Conservation (phyloP, 1,140 invertebrate genomes). For the Drosophila tropicalis region DNA sequence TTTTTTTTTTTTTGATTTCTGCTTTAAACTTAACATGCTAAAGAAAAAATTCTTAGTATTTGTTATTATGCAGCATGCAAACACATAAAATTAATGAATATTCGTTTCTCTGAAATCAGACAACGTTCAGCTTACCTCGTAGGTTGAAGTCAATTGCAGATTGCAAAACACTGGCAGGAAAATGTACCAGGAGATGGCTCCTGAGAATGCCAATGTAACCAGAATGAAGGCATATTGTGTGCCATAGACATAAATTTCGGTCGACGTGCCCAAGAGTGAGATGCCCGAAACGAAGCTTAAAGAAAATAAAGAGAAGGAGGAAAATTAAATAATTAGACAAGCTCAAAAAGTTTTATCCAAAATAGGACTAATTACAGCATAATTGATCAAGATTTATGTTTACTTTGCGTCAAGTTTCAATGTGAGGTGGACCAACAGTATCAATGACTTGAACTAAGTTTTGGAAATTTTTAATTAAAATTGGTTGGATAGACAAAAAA, state of each 20-base stretch:
- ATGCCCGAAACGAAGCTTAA: slow-evolving; percentile 94
- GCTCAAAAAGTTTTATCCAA: slow-evolving; percentile 24
- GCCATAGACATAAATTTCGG: slow-evolving; percentile 93
- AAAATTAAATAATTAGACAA: slow-evolving; percentile 38
- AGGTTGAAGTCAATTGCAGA: slow-evolving; percentile 91
- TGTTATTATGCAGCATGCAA: slow-evolving; percentile 54
- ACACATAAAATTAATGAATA: slow-evolving; percentile 34
- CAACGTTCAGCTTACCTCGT: slow-evolving; percentile 87
- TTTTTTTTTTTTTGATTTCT: neutral
- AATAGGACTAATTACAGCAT: slow-evolving; percentile 33
- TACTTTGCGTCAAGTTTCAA: slow-evolving; percentile 13
- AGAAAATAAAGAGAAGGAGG: slow-evolving; percentile 7
- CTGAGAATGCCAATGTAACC: slow-evolving; percentile 87
- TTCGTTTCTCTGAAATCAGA: slow-evolving; percentile 9
- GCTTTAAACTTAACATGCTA: slow-evolving; percentile 3
- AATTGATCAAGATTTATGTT: slow-evolving; percentile 45
- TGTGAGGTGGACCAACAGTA: neutral
- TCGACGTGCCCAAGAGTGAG: slow-evolving; percentile 90
- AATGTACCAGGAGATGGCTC: slow-evolving; percentile 88
- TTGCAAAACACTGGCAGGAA: slow-evolving; percentile 93
- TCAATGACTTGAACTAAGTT: neutral
- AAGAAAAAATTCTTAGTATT: slow-evolving; percentile 39
- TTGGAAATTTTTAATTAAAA: neutral
- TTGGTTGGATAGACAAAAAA: neutral
- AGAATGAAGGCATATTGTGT: slow-evolving; percentile 89